Conservation (phyloP, 2,113 vertebrate species). For the Falcunculus frontatus region DNA sequence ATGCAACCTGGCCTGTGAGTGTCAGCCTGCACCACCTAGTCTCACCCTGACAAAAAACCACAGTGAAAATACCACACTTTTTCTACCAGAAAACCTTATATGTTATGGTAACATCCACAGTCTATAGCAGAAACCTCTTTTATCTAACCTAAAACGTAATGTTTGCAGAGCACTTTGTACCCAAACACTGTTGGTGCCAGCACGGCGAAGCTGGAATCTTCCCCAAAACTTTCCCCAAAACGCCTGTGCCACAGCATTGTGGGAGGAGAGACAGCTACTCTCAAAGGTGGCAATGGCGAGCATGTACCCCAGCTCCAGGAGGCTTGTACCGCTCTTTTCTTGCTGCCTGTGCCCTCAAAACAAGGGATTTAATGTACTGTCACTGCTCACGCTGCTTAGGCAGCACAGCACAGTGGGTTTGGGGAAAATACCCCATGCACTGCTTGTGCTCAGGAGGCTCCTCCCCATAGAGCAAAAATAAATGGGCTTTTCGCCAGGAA, state of each 20-base stretch:
- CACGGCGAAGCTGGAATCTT: rapidly evolving
- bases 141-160: rapidly evolving
- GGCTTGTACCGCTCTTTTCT: background rate
- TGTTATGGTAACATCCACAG: background rate
- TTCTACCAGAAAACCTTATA: background rate
- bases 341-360: background rate
- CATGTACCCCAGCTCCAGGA: rapidly evolving
- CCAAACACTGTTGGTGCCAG: background rate
- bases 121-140: background rate
- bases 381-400: rapidly evolving
- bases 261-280: background rate
- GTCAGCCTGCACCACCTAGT: background rate
- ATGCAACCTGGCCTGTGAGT: background rate
- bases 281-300: rapidly evolving
- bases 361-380: rapidly evolving
- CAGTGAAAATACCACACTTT: background rate
- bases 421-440: rapidly evolving
- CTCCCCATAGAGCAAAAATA: background rate
- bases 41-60: background rate
- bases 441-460: background rate
- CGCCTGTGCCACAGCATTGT: rapidly evolving
- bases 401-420: background rate
- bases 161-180: background rate
- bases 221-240: background rate
- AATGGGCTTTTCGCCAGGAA: background rate